Evolutionary conservation across 2,888 invertebrate genomes (phyloP).

Genomic region (Marronus borbonicus): DNA sequence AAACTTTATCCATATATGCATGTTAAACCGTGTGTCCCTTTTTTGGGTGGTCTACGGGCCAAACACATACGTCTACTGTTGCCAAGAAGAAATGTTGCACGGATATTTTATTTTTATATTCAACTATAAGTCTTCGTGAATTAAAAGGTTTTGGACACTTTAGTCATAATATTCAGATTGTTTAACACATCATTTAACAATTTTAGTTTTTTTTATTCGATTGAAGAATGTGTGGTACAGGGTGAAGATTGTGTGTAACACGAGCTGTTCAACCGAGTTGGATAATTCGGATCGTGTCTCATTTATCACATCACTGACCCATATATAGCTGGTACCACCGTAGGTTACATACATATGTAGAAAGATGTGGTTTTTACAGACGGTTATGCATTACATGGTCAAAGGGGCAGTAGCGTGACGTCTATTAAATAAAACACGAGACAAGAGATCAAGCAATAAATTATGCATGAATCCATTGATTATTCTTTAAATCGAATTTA

Average conservation of each 20-base stretch:
- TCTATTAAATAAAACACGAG: background rate
- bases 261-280: slow-evolving; percentile 56
- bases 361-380: slow-evolving; percentile 22
- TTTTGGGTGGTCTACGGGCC: slow-evolving; percentile 38
- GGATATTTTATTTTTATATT: slow-evolving; percentile 40
- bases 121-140: slow-evolving; percentile 45
- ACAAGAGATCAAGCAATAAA: background rate
- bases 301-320: slow-evolving; percentile 53
- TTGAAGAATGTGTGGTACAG: slow-evolving; percentile 50
- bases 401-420: background rate
- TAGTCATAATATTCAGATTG: slow-evolving; percentile 40
- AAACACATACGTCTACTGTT: slow-evolving; percentile 35
- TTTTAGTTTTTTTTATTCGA: slow-evolving; percentile 39
- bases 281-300: slow-evolving; percentile 56
- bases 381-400: slow-evolving; percentile 28
- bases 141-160: slow-evolving; percentile 43
- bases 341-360: slow-evolving; percentile 4
- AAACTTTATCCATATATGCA: slow-evolving; percentile 14
- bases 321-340: slow-evolving; percentile 17
- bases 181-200: slow-evolving; percentile 51
- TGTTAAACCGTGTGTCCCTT: slow-evolving; percentile 20
- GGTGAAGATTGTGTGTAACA: slow-evolving; percentile 51
- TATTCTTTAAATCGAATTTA: background rate
- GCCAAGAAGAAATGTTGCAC: slow-evolving; percentile 38
- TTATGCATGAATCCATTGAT: background rate